Evolutionary conservation across 2,797 vertebrate species (phyloP).

Genomic region (Pristis pectinata): DNA sequence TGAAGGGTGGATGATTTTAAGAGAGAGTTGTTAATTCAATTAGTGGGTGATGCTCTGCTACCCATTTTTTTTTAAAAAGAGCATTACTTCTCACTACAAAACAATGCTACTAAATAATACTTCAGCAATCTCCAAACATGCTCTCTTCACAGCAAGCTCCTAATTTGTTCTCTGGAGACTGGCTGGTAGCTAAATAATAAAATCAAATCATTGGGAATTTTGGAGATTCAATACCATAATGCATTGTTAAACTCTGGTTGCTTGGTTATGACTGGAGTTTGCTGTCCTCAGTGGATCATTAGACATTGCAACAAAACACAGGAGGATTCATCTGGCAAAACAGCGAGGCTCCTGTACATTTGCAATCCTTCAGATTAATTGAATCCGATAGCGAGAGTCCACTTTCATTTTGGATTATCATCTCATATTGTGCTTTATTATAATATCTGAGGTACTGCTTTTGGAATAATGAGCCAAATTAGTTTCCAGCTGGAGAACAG

Average conservation of each 20-base stretch:
- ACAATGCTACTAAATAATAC: slow-evolving; percentile 74
- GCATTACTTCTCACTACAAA: slow-evolving; percentile 64
- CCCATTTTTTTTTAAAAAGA: slow-evolving; percentile 62
- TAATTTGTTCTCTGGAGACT: slow-evolving; percentile 72
- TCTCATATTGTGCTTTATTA: slow-evolving; percentile 29
- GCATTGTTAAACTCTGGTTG: slow-evolving; percentile 64
- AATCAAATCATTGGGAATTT: slow-evolving; percentile 63
- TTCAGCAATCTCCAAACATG: slow-evolving; percentile 64
- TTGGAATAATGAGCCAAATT: slow-evolving; percentile 28
- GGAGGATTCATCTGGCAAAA: neutral
- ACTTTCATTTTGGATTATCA: slow-evolving; percentile 33
- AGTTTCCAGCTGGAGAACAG: slow-evolving; percentile 1
- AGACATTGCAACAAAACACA: slow-evolving; percentile 60
- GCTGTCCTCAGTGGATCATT: slow-evolving; percentile 70
- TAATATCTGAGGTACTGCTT: slow-evolving; percentile 6
- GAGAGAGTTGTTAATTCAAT: slow-evolving; percentile 70
- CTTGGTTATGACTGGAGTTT: slow-evolving; percentile 61
- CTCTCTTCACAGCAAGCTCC: slow-evolving; percentile 68
- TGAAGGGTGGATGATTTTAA: slow-evolving; percentile 62
- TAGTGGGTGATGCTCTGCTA: slow-evolving; percentile 58
- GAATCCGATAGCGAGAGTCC: neutral
- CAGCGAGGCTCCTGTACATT: neutral
- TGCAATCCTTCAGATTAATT: slow-evolving; percentile 30
- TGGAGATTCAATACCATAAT: slow-evolving; percentile 56
- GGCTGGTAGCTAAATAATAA: slow-evolving; percentile 56